Base-by-base conservation (phyloP, 2,888 invertebrate species). In the Cyclophora albipunctata region DNA sequence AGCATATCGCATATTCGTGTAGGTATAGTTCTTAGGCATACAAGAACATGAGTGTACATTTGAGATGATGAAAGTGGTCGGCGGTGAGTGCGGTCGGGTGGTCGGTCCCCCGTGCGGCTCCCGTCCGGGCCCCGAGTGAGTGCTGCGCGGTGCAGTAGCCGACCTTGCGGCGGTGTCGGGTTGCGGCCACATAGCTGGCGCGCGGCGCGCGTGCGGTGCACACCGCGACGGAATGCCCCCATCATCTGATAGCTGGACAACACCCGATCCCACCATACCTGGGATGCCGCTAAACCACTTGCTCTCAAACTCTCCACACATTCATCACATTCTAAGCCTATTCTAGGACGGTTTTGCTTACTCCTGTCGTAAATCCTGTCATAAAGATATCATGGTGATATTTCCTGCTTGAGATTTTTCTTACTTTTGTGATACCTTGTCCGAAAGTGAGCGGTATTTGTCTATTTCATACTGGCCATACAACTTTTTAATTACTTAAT, bases 171-270 rank as follows among this genome's bases (percentile, higher is more conserved):
- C 67, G 73, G 81, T 79, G 73, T 86, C 83, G 60, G 56, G 73
- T 86, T 78, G 71, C 84, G 74, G 67, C 78, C 83, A 78, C 84
- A 86, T 84, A 77, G 77, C 85, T 77, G 83, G 71, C 69, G 81
- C 63, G 71, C 83, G 78, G 70, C 78, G 75, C 83, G 84, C 86
- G 82, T 83, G 84, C 81, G 77, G 77, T 80, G 71, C 82, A 73
- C 66, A 71, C 75, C 81, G 81, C 71, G 71, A 78, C 81, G 84
- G 83, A 85, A 84, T 86, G 82, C 77, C 78, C 78, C 73, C 78
- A 80, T 72, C 79, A 80, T 73, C 69, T 64, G 83, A 83, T 82
- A 83, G 79, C 80, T 71, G 63, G 63, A 63, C 66, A 78, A 81
- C 84, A 84, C 72, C 71, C 75, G 84, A 85, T 84, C 81, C 5